These are phyloP conservation scores for Sarcophilus harrisii DNA, from an alignment of 2,797 vertebrate genomes.

Conservation along the genomic window DNA sequence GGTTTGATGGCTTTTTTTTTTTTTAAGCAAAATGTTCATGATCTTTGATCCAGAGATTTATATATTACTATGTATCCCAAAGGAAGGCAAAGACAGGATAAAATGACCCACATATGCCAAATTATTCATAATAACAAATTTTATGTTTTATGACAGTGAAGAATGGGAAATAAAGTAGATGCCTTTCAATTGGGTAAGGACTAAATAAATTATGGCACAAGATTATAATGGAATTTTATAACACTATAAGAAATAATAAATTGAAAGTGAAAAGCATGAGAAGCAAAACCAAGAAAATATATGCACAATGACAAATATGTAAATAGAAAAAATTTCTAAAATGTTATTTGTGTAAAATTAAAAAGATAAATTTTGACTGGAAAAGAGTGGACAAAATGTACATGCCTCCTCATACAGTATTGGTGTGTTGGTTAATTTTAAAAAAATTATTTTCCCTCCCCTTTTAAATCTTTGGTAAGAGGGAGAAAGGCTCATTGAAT, in stretches of 20 bases:
- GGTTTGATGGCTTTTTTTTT: not conserved
- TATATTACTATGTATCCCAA: not conserved
- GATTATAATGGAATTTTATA: not conserved
- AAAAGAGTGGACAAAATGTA: not conserved
- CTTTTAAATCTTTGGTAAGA: not conserved
- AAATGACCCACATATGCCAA: not conserved
- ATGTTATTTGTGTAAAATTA: not conserved
- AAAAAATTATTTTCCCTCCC: not conserved
- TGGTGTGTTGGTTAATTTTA: not conserved
- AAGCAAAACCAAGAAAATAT: not conserved
- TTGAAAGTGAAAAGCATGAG: not conserved
- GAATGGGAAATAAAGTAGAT: not conserved
- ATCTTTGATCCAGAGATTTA: not conserved
- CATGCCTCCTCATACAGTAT: not conserved
- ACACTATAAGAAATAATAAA: not conserved
- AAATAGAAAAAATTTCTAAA: not conserved
- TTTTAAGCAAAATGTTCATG: not conserved
- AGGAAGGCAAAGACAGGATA: not conserved
- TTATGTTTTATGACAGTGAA: not conserved
- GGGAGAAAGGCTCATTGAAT: not conserved
- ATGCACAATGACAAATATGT: not conserved
- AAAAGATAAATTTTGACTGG: not conserved
- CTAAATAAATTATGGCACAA: not conserved
- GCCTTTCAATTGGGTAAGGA: not conserved
- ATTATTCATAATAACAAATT: not conserved